A percentile compares a stretch with the other conserved stretches of the same genome.
Evolutionary conservation across 2,797 vertebrate species (phyloP).

Genomic region (Brotula barbata): DNA sequence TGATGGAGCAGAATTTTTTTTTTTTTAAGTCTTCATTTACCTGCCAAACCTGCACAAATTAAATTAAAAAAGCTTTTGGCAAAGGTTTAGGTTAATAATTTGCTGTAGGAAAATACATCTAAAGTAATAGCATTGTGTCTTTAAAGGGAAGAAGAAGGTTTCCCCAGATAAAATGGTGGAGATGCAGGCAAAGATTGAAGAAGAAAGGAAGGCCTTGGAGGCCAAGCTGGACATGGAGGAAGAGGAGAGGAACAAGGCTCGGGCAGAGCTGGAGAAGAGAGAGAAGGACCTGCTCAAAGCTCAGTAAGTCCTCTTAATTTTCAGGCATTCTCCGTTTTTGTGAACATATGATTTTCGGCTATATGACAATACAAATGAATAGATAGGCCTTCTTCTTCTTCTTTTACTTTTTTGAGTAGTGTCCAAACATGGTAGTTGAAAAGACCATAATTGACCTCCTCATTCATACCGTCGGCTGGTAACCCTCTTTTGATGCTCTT

Average conservation of each 20-base stretch:
- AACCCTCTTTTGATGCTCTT: no score
- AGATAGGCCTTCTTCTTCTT: no score
- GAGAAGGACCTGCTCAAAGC: constrained; percentile 98
- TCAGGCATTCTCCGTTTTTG: no score
- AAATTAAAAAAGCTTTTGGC: constrained; percentile 39
- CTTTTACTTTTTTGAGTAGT: no score
- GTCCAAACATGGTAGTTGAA: no score
- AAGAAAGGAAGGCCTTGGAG: constrained; percentile 95
- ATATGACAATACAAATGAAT: no score
- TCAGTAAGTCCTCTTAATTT: constrained; percentile 84
- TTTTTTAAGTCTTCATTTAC: neutral
- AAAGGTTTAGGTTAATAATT: no score
- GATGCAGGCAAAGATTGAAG: constrained; percentile 99
- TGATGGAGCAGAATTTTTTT: neutral
- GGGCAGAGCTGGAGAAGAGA: constrained; percentile 94
- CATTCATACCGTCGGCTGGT: no score
- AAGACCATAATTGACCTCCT: no score
- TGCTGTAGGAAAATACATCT: no score
- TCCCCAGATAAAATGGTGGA: constrained; percentile 98
- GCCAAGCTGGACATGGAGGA: constrained; percentile 99
- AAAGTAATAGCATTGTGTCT: constrained; percentile 1
- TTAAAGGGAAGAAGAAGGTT: constrained; percentile 93
- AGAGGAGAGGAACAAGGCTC: constrained; percentile 97
- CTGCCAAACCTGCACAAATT: constrained; percentile 18
- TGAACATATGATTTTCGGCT: neutral